Conservation (phyloP, 2,888 invertebrate species). For the Zootermopsis nevadensis region DNA sequence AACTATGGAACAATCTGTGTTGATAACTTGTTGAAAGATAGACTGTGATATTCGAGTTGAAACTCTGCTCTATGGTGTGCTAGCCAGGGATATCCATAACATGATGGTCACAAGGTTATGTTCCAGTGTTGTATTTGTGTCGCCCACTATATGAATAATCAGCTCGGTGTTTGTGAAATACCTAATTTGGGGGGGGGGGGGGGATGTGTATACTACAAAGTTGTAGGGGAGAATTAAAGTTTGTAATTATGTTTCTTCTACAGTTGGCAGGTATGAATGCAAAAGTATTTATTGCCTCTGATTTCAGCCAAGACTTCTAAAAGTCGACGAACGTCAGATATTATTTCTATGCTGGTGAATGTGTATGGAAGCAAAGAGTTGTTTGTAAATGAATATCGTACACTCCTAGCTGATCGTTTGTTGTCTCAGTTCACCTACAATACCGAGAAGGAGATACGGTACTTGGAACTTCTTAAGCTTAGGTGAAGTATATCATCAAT, state of each 20-base stretch:
- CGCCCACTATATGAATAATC: no score
- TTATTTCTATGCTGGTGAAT: slow-evolving; percentile 97
- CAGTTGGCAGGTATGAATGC: neutral
- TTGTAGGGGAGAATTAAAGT: neutral
- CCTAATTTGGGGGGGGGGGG: no score
- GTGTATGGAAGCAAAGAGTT: slow-evolving; percentile 98
- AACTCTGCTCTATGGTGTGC: no score
- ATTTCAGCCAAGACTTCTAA: slow-evolving; percentile 69
- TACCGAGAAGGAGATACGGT: slow-evolving; percentile 90
- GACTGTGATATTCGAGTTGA: no score
- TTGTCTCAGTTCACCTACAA: slow-evolving; percentile 87
- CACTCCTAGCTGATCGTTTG: slow-evolving; percentile 89
- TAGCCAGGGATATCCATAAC: no score
- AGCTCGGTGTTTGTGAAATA: no score
- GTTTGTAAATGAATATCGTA: slow-evolving; percentile 98
- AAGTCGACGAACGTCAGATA: slow-evolving; percentile 79
- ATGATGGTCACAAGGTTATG: no score
- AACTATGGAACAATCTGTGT: no score
- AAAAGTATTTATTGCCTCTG: neutral
- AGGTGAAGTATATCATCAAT: slow-evolving; percentile 58
- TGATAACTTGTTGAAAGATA: no score
- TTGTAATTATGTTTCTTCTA: neutral
- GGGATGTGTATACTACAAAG: neutral
- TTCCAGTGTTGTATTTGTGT: no score
- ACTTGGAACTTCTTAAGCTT: slow-evolving; percentile 92